phyloP scores from a whole-genome alignment of 1,140 invertebrate genomes.

The Zophobas atratus region DNA sequence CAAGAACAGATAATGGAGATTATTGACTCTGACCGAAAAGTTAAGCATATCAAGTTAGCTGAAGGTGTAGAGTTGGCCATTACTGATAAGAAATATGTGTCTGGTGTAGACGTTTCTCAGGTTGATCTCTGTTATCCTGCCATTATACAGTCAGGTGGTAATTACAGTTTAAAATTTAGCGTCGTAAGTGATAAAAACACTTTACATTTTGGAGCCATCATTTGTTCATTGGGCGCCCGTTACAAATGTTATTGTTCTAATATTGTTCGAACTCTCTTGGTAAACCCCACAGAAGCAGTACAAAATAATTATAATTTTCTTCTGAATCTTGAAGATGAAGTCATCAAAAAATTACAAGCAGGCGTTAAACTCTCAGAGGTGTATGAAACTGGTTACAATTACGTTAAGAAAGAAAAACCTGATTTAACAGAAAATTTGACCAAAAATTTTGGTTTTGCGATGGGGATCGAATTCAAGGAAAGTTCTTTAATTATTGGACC shows the following conservation, averaged over 20 bases:
- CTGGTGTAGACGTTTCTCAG: conserved; percentile 87
- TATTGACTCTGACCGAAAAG: conserved; percentile 98
- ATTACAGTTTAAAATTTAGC: conserved; percentile 98
- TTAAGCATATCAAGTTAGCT: conserved; percentile 93
- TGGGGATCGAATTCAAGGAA: conserved; percentile 99
- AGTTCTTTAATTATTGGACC: conserved; percentile 92
- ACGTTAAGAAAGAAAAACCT: conserved; percentile 91
- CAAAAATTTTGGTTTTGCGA: conserved; percentile 86
- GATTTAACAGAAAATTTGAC: conserved; percentile 92
- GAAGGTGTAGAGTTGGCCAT: conserved; percentile 95
- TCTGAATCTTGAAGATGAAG: conserved; percentile 91
- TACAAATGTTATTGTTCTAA: conserved; percentile 99
- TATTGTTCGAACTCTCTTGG: conserved; percentile 96
- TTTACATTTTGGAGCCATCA: conserved; percentile 96
- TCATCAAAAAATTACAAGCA: conserved; percentile 88
- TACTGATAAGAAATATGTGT: conserved; percentile 95
- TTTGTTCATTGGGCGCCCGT: conserved; percentile 93
- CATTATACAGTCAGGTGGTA: conserved; percentile 98
- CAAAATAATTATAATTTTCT: conserved; percentile 96
- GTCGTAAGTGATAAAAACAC: conserved; percentile 94
- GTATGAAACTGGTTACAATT: conserved; percentile 87
- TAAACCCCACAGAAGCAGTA: conserved; percentile 89
- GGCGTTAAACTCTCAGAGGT: conserved; percentile 91
- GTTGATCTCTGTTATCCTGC: conserved; percentile 98
- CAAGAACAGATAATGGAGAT: conserved; percentile 99